Conservation (phyloP, 2,888 invertebrate species). For the Ophion slaviceki region DNA sequence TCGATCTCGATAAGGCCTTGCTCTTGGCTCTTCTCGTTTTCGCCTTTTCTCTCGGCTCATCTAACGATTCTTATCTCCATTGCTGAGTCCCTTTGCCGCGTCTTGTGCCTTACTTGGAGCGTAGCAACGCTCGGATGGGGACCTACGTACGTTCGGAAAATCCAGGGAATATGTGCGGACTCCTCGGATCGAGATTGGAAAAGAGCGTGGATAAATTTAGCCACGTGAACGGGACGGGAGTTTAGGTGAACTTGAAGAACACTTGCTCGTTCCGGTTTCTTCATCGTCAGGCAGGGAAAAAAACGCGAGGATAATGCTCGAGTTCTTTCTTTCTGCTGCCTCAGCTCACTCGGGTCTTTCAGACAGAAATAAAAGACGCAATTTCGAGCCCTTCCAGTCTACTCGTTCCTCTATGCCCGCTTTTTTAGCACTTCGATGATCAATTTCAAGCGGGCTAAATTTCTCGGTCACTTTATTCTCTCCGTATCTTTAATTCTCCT, state of each 20-base stretch:
- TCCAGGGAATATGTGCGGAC: not conserved
- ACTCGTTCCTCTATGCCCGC: not conserved
- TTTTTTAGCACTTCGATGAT: not conserved
- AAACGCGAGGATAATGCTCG: conserved; percentile 36
- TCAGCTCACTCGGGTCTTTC: not conserved
- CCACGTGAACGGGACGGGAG: not conserved
- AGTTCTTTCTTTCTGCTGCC: not conserved
- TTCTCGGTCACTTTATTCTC: not conserved
- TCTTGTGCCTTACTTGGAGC: conserved; percentile 37
- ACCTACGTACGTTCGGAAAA: conserved; percentile 21
- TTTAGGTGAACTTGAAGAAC: conserved; percentile 3
- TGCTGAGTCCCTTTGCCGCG: conserved; percentile 35
- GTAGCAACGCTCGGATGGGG: conserved; percentile 31
- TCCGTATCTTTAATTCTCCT: not conserved
- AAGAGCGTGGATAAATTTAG: not conserved
- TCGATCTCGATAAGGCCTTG: conserved; percentile 76
- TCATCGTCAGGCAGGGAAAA: not conserved
- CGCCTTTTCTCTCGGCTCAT: conserved; percentile 48
- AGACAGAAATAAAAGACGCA: not conserved
- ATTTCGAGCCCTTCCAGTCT: not conserved
- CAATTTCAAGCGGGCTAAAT: not conserved
- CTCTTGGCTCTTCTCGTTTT: conserved; percentile 31
- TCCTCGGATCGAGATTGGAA: conserved; percentile 12
- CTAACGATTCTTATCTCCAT: conserved; percentile 75
- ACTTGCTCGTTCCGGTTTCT: not conserved